Conservation (phyloP, 1,140 invertebrate genomes). For the Parapsyche elsis region DNA sequence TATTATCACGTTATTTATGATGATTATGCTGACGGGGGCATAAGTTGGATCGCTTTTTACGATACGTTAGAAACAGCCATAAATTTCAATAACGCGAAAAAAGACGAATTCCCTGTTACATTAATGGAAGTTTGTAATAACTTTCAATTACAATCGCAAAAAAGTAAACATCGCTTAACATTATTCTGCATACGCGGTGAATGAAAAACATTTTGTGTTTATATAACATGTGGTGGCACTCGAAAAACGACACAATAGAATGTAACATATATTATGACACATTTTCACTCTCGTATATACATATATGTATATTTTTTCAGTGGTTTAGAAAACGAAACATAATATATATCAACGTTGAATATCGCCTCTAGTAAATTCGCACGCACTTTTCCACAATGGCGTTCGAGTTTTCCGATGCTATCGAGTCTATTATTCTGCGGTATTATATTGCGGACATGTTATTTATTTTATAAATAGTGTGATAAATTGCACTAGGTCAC, state of each 20-base stretch:
- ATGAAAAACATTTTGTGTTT: not conserved
- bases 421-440: not conserved
- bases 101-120: not conserved
- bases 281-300: not conserved
- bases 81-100: not conserved
- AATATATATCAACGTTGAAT: not conserved
- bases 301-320: conserved; percentile 3
- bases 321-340: not conserved
- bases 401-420: not conserved
- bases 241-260: not conserved
- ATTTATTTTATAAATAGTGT: too few relatives aligned
- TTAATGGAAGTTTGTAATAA: not conserved
- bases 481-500: not conserved
- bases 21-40: not conserved
- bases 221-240: not conserved
- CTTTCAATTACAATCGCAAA: not conserved
- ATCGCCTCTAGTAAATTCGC: not conserved
- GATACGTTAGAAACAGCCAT: not conserved
- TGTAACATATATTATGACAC: not conserved
- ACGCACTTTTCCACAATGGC: too few relatives aligned
- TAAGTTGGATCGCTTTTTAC: not conserved
- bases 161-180: not conserved
- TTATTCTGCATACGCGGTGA: not conserved
- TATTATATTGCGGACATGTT: too few relatives aligned
- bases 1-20: not conserved